These are phyloP conservation scores for Drosophila subsilvestris DNA, from an alignment of 2,888 invertebrate genomes.

Conservation along the genomic window DNA sequence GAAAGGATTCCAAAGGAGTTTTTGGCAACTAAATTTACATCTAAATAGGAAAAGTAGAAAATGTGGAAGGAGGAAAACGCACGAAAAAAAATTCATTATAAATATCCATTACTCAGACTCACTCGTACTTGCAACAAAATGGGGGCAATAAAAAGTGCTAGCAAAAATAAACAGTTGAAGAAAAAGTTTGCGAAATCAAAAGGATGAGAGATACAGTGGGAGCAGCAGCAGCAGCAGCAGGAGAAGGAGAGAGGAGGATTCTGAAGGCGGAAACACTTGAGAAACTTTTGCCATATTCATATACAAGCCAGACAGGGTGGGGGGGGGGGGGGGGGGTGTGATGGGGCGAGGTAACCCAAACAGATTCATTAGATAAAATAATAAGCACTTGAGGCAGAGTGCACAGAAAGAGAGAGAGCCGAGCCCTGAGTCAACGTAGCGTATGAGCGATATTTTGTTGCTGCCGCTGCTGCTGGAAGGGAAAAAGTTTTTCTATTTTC, in stretches of 20 bases:
- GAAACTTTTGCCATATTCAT: constrained; percentile 71
- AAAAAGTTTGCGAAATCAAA: constrained; percentile 61
- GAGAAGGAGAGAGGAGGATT: constrained; percentile 4
- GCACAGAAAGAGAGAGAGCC: background rate
- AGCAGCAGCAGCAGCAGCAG: too few relatives aligned
- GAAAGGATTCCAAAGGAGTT: background rate
- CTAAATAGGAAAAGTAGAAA: constrained; percentile 15
- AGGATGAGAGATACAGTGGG: background rate
- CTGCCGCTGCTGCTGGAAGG: constrained; percentile 54
- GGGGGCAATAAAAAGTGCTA: constrained; percentile 53
- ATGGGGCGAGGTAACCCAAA: constrained; percentile 45
- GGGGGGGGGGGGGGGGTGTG: too few relatives aligned
- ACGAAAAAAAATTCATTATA: constrained; percentile 67
- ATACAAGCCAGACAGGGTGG: constrained; percentile 24
- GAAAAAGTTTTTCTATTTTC: constrained; percentile 61
- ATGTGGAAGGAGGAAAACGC: background rate
- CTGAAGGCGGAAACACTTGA: constrained; percentile 64
- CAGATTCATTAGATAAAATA: constrained; percentile 80
- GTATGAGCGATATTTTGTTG: constrained; percentile 66
- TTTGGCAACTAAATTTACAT: constrained; percentile 15
- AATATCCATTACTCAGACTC: constrained; percentile 75
- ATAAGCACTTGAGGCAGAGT: constrained; percentile 59
- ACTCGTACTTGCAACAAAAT: constrained; percentile 12
- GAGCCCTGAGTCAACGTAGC: constrained; percentile 50
- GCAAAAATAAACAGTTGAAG: constrained; percentile 53